Evolutionary conservation across 1,140 invertebrate species (phyloP), one percentile per base, ranked within the genome.

Genomic region (Hermatobates lingyangjiaoensis): DNA sequence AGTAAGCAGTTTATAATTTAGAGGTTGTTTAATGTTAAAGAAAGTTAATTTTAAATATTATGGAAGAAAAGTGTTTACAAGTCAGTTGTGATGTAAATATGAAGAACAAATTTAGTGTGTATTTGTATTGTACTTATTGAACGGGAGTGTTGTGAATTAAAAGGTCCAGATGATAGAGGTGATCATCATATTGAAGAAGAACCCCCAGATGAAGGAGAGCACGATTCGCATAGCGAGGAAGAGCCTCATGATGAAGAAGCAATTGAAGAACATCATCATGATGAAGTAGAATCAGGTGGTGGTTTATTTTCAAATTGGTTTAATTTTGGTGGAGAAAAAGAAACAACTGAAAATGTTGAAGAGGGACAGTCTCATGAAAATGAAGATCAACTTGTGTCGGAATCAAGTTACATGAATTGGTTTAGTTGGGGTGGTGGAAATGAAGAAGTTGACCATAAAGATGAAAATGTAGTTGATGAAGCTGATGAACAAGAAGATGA

Each of bases 1-100:
- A 80, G 75, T 73, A 44, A 58, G 28, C 45, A 40, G 40, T 53
- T 45, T 48, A 27, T 39, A 42, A 34, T 7, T 7, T 34, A 34
- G 28, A 34, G 15, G 28, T 7, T 34, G 15, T 34, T 34, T 34
- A 34, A 34, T 34, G 28, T n/a, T n/a, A n/a, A n/a, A n/a, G n/a
- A n/a, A n/a, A n/a, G n/a, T n/a, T n/a, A n/a, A n/a, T n/a, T n/a
- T n/a, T n/a, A n/a, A n/a, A n/a, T n/a, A n/a, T n/a, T n/a, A n/a
- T n/a, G n/a, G n/a, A n/a, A n/a, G n/a, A n/a, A n/a, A n/a, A n/a
- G n/a, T n/a, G n/a, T n/a, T n/a, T n/a, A n/a, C n/a, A n/a, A n/a
- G n/a, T n/a, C n/a, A n/a, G n/a, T n/a, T n/a, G n/a, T n/a, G n/a
- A n/a, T n/a, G n/a, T n/a, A n/a, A n/a, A n/a, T n/a, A n/a, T n/a